A percentile compares a stretch with the other conserved stretches of the same genome.
Evolutionary conservation across 2,113 vertebrate species (phyloP).

Genomic region (Sclerurus mexicanus): DNA sequence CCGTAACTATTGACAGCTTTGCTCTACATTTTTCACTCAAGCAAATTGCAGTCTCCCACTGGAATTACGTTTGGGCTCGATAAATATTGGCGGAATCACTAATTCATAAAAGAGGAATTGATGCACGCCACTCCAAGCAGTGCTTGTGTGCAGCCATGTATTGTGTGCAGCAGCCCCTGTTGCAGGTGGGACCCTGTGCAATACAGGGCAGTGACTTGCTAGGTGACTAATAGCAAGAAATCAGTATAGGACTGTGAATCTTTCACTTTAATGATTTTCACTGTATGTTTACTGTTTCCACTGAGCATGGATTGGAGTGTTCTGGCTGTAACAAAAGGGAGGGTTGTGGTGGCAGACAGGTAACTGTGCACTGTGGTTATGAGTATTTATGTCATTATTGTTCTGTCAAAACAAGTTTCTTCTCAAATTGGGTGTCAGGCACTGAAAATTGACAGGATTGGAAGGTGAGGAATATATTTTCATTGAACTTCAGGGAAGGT

Average conservation of each 20-base stretch:
- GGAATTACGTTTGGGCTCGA: neutral
- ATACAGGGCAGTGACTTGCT: neutral
- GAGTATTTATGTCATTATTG: neutral
- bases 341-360: neutral
- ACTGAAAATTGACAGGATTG: neutral
- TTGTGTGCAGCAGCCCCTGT: neutral
- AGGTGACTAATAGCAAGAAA: neutral
- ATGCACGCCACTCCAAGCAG: neutral
- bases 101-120: neutral
- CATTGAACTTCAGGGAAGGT: neutral
- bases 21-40: neutral
- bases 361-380: neutral
- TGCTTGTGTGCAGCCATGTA: neutral
- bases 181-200: neutral
- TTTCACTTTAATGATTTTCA: neutral
- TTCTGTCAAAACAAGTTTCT: neutral
- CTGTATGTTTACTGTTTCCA: neutral
- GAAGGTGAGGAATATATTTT: neutral
- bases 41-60: neutral
- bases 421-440: neutral
- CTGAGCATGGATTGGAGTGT: neutral
- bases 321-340: neutral
- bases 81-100: neutral
- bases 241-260: neutral
- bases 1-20: neutral